Evolutionary conservation across 2,888 invertebrate genomes (phyloP).

Genomic region (Cordilura impudica): DNA sequence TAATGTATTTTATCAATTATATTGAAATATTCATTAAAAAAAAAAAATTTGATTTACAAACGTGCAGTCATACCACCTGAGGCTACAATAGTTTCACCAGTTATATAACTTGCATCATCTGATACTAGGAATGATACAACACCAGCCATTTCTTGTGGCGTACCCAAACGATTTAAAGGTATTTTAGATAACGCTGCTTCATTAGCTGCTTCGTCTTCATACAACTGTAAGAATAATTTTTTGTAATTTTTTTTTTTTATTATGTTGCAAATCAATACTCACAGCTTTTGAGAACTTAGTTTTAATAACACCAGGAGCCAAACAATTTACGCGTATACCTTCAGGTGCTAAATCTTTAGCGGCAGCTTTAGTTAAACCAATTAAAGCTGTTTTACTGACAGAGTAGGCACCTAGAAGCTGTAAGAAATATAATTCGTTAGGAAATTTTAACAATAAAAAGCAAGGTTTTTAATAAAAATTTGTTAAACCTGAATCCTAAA

Average conservation of each 20-base stretch:
- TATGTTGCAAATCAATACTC: conserved; percentile 71
- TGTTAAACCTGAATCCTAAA: no score
- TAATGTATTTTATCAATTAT: conserved; percentile 15
- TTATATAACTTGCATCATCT: conserved; percentile 90
- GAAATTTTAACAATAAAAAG: no score
- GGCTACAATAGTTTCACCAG: conserved; percentile 90
- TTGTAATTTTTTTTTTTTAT: not conserved
- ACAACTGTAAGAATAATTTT: conserved; percentile 78
- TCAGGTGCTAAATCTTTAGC: conserved; percentile 86
- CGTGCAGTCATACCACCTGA: conserved; percentile 87
- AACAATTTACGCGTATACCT: conserved; percentile 94
- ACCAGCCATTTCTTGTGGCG: conserved; percentile 86
- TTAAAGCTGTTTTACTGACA: conserved; percentile 94
- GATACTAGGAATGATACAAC: conserved; percentile 90
- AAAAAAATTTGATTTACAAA: conserved; percentile 80
- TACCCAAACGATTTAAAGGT: conserved; percentile 85
- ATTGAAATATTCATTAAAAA: not conserved
- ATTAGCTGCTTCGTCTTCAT: conserved; percentile 80
- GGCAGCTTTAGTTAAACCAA: conserved; percentile 92
- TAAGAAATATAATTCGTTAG: no score
- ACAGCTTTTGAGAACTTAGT: conserved; percentile 92
- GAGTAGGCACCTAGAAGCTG: conserved; percentile 94
- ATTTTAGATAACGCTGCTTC: conserved; percentile 81
- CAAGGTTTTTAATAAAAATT: no score
- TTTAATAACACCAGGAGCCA: conserved; percentile 94